A percentile compares a stretch with the other conserved stretches of the same genome.
Conservation (phyloP, 2,797 vertebrate genomes). For the Microctenopoma steveboyesi region DNA sequence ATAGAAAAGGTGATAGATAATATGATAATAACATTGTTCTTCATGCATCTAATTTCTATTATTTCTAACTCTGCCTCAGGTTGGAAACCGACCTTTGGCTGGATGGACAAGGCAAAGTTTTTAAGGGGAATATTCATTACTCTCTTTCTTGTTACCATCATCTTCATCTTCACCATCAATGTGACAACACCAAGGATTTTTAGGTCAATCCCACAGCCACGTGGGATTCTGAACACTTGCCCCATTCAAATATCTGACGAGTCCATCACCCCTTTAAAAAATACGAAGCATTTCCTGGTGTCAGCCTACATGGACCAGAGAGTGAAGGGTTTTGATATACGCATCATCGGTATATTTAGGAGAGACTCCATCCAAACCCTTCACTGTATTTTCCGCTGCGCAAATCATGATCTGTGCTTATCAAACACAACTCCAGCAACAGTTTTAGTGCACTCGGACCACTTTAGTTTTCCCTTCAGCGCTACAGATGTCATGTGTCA, state of each 20-base stretch:
- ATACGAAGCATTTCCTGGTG: slow-evolving; percentile 67
- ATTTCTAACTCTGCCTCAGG: slow-evolving; percentile 19
- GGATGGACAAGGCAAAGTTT: neutral
- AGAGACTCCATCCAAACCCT: slow-evolving; percentile 55
- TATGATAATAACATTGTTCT: too few species aligned
- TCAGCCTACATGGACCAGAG: slow-evolving; percentile 71
- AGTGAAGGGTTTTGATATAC: slow-evolving; percentile 22
- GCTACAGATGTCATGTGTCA: slow-evolving; percentile 72
- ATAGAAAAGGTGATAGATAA: too few species aligned
- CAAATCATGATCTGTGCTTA: neutral
- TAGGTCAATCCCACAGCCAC: neutral
- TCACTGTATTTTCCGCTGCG: slow-evolving; percentile 68
- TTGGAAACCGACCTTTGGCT: neutral
- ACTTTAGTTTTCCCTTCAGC: slow-evolving; percentile 71
- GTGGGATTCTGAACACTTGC: fast-evolving
- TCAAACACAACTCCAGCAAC: slow-evolving; percentile 9
- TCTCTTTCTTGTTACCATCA: neutral
- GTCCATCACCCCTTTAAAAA: slow-evolving; percentile 59
- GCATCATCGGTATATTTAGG: slow-evolving; percentile 72
- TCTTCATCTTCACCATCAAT: neutral
- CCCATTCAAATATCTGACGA: neutral
- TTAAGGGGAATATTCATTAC: neutral
- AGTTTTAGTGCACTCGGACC: slow-evolving; percentile 45
- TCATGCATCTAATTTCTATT: too few species aligned
- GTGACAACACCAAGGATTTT: too few species aligned